These are phyloP conservation scores for Drosophila sturtevanti DNA, from an alignment of 1,140 invertebrate species.

Conservation along the genomic window DNA sequence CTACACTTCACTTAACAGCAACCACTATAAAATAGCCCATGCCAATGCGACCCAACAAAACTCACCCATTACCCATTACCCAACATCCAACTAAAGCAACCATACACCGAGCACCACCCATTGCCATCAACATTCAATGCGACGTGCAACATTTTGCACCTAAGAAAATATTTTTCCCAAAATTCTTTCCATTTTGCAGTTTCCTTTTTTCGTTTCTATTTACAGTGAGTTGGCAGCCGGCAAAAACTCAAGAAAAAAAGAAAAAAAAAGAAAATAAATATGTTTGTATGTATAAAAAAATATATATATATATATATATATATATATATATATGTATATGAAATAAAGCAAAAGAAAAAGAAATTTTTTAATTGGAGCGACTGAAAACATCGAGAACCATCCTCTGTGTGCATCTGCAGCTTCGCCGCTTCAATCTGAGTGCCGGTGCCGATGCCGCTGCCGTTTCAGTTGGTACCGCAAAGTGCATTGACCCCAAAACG, in stretches of 20 bases:
- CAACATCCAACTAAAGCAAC: too few species aligned
- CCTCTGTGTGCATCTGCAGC: slow-evolving; percentile 3
- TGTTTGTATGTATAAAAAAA: neutral
- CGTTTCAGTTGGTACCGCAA: neutral
- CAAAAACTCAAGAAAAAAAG: slow-evolving; percentile 4
- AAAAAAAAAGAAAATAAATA: neutral
- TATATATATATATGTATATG: neutral
- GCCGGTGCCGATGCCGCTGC: neutral
- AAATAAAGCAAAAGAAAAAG: slow-evolving; percentile 1
- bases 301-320: neutral
- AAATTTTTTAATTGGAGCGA: slow-evolving; percentile 7
- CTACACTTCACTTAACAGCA: slow-evolving; percentile 74
- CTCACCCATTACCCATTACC: too few species aligned
- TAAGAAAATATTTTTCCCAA: slow-evolving; percentile 55
- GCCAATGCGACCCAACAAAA: too few species aligned
- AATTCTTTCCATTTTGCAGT: slow-evolving; percentile 22
- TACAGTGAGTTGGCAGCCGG: slow-evolving; percentile 27
- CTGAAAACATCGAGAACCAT: slow-evolving; percentile 6
- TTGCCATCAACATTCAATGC: neutral
- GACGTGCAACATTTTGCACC: slow-evolving; percentile 77
- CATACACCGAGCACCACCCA: slow-evolving; percentile 4
- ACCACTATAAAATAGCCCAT: neutral
- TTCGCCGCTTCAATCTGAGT: neutral
- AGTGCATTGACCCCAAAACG: slow-evolving; percentile 1
- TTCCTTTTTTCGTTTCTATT: slow-evolving; percentile 41